Percentiles rank a stretch among this genome's conserved stretches.
phyloP scores from a whole-genome alignment of 2,888 invertebrate genomes.

The Stegana nigrithorax region DNA sequence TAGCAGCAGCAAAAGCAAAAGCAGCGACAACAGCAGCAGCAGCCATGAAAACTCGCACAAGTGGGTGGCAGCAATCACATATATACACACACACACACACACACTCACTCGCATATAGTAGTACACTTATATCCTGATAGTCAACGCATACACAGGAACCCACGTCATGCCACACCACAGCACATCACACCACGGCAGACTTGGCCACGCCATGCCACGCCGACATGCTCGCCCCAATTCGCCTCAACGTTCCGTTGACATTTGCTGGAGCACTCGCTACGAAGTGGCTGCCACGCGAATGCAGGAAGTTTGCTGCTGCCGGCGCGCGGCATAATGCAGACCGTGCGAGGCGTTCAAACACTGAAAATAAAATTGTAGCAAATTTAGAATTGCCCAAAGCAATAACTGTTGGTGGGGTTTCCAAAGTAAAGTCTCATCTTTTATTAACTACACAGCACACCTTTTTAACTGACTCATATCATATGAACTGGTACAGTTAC shows the following conservation, averaged over 20 bases:
- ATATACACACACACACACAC: neutral
- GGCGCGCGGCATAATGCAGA: neutral
- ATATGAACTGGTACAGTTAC: too few species aligned
- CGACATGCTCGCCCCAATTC: neutral
- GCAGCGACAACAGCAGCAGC: too few species aligned
- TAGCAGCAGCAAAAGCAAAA: slow-evolving; percentile 28
- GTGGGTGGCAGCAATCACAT: slow-evolving; percentile 14
- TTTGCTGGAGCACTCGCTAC: slow-evolving; percentile 9
- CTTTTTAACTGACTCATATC: too few species aligned
- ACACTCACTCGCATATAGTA: neutral
- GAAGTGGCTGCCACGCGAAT: slow-evolving; percentile 1
- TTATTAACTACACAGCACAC: too few species aligned
- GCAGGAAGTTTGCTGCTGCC: slow-evolving; percentile 3
- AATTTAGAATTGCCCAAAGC: too few species aligned
- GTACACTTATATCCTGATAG: neutral
- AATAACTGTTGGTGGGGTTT: too few species aligned
- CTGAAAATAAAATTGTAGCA: too few species aligned
- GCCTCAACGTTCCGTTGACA: slow-evolving; percentile 13
- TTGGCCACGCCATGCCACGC: neutral
- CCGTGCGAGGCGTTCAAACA: neutral
- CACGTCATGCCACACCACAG: too few species aligned
- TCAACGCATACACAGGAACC: neutral
- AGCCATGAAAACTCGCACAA: too few species aligned
- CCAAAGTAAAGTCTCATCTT: too few species aligned
- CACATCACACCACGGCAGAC: neutral